Conservation (phyloP, 2,888 invertebrate genomes). For the Ophraella communa region DNA sequence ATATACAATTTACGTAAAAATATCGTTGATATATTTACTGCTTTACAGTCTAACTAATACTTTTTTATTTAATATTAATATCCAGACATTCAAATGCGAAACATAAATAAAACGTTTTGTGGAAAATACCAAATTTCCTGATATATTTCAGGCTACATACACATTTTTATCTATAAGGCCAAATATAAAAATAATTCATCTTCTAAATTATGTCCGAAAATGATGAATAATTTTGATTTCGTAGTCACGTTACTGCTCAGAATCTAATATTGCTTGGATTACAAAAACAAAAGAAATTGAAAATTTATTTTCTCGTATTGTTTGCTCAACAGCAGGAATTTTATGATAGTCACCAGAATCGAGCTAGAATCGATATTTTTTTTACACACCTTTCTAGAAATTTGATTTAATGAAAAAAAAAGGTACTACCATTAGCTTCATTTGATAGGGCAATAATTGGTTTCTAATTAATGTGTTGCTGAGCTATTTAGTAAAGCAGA, state of each 20-base stretch:
- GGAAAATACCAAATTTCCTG: slow-evolving; percentile 23
- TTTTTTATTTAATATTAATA: slow-evolving; percentile 15
- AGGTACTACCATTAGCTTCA: no score
- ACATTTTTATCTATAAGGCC: slow-evolving; percentile 33
- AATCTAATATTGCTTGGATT: no score
- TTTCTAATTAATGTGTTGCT: no score
- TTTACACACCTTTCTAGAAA: no score
- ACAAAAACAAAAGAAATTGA: no score
- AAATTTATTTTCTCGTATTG: not conserved
- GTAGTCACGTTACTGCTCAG: not conserved
- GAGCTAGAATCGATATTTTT: no score
- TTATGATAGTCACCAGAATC: no score
- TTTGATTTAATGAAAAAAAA: no score
- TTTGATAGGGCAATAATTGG: no score
- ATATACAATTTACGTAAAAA: slow-evolving; percentile 21
- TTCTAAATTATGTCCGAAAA: slow-evolving; percentile 24
- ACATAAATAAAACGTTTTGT: slow-evolving; percentile 20
- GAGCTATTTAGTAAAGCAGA: no score
- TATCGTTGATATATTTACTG: slow-evolving; percentile 31
- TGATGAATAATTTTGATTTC: slow-evolving; percentile 14
- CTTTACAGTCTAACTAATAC: slow-evolving; percentile 26
- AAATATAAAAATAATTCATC: slow-evolving; percentile 41
- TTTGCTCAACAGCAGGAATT: not conserved
- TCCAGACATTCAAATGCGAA: slow-evolving; percentile 30
- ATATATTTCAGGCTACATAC: slow-evolving; percentile 30